Conservation (phyloP, 2,888 invertebrate species). For the Zootermopsis nevadensis region DNA sequence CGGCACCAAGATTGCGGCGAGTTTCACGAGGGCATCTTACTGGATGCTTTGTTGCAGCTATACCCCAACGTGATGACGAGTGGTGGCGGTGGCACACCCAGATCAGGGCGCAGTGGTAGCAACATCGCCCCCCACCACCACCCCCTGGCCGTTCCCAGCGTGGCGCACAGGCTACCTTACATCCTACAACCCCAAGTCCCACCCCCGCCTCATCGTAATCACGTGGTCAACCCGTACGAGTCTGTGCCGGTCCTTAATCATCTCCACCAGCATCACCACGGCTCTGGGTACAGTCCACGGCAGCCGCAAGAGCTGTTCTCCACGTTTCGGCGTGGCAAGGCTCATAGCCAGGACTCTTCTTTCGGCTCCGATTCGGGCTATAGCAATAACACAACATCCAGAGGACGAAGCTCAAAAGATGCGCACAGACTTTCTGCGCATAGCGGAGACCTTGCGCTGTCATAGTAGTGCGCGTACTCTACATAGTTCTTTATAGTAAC, state of each 20-base stretch:
- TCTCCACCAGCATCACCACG: conserved; percentile 58
- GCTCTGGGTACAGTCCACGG: conserved; percentile 53
- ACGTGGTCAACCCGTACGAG: conserved; percentile 67
- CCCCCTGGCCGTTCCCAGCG: conserved; percentile 48
- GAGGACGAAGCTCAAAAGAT: conserved; percentile 60
- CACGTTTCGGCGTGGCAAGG: conserved; percentile 65
- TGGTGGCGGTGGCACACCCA: conserved; percentile 67
- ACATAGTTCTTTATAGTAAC: not conserved
- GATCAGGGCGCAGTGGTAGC: conserved; percentile 52
- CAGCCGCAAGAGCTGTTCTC: conserved; percentile 58
- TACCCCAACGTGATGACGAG: conserved; percentile 76
- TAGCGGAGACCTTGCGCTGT: conserved; percentile 50
- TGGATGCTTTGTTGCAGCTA: conserved; percentile 77
- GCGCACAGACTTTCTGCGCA: conserved; percentile 52
- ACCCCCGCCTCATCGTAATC: conserved; percentile 58
- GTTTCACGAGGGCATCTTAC: conserved; percentile 83
- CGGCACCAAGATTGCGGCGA: conserved; percentile 65
- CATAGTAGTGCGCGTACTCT: conserved; percentile 50
- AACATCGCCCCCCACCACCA: conserved; percentile 60
- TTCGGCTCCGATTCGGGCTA: conserved; percentile 89
- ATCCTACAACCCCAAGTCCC: conserved; percentile 50
- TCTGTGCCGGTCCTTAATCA: conserved; percentile 77
- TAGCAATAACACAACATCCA: conserved; percentile 82
- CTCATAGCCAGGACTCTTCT: conserved; percentile 79
- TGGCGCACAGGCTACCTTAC: conserved; percentile 54